phyloP scores from a whole-genome alignment of 2,888 invertebrate species.

The Drosophila sordidapex region DNA sequence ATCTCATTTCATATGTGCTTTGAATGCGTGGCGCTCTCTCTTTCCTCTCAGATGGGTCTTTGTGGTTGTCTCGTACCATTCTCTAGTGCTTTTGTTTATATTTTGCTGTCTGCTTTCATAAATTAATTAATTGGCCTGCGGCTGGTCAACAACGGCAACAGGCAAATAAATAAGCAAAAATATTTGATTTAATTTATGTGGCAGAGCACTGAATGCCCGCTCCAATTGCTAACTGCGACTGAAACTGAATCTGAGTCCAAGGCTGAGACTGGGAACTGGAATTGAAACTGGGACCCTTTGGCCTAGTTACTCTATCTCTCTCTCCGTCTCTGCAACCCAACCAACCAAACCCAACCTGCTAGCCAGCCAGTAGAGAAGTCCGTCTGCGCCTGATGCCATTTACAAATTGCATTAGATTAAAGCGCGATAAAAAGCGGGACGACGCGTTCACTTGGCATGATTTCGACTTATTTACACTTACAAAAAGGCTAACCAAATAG shows the following conservation, averaged over 20 bases:
- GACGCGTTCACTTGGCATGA: slow-evolving; percentile 75
- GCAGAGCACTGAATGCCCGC: slow-evolving; percentile 17
- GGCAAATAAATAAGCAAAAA: slow-evolving; percentile 74
- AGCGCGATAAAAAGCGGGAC: slow-evolving; percentile 72
- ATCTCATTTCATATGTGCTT: slow-evolving; percentile 66
- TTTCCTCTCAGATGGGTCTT: not conserved
- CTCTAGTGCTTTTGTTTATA: slow-evolving; percentile 48
- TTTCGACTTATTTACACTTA: slow-evolving; percentile 78
- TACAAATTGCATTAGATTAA: slow-evolving; percentile 80
- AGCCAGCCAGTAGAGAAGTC: not conserved
- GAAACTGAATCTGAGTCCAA: not conserved
- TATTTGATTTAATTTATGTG: slow-evolving; percentile 74
- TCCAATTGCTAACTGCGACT: slow-evolving; percentile 12
- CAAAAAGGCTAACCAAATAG: slow-evolving; percentile 67
- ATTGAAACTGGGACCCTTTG: slow-evolving; percentile 42
- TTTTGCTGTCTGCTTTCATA: slow-evolving; percentile 67
- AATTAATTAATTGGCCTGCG: slow-evolving; percentile 78
- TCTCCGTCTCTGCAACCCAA: not conserved
- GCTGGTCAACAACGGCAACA: slow-evolving; percentile 63
- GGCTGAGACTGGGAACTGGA: not conserved
- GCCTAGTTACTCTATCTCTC: slow-evolving; percentile 37
- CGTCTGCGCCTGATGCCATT: slow-evolving; percentile 59
- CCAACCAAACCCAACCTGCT: slow-evolving; percentile 20
- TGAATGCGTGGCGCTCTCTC: slow-evolving; percentile 38
- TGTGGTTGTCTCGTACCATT: not conserved